These are phyloP conservation scores for Corynorhinus townsendii DNA, from an alignment of 2,113 vertebrate species.

Conservation along the genomic window DNA sequence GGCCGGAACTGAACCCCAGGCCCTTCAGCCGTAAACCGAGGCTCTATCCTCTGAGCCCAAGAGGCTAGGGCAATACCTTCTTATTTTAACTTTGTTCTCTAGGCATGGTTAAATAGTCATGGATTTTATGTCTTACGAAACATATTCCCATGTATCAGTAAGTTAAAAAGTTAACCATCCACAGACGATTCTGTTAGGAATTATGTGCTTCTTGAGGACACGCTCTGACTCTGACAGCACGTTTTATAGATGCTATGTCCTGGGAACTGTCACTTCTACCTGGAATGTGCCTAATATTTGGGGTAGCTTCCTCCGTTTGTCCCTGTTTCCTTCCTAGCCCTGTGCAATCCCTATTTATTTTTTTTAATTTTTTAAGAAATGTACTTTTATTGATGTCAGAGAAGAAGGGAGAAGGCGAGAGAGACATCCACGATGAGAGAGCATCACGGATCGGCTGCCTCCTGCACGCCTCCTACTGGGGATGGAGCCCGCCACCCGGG, in stretches of 20 bases:
- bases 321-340: background rate
- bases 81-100: background rate
- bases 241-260: background rate
- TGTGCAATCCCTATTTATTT: background rate
- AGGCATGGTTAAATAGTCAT: background rate
- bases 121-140: background rate
- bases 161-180: background rate
- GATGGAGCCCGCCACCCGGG: too few relatives aligned
- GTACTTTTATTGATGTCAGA: too few relatives aligned
- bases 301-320: background rate
- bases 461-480: too few relatives aligned
- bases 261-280: fast-evolving
- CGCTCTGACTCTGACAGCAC: background rate
- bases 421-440: too few relatives aligned
- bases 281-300: background rate
- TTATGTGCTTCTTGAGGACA: background rate
- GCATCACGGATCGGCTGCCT: too few relatives aligned
- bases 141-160: background rate
- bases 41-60: too few relatives aligned
- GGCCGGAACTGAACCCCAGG: too few relatives aligned
- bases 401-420: too few relatives aligned
- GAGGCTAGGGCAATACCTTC: fast-evolving
- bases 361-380: too few relatives aligned
- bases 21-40: too few relatives aligned
- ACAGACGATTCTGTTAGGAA: background rate